These are phyloP conservation scores for Halocaridina rubra DNA, from an alignment of 2,888 invertebrate species.

Conservation along the genomic window DNA sequence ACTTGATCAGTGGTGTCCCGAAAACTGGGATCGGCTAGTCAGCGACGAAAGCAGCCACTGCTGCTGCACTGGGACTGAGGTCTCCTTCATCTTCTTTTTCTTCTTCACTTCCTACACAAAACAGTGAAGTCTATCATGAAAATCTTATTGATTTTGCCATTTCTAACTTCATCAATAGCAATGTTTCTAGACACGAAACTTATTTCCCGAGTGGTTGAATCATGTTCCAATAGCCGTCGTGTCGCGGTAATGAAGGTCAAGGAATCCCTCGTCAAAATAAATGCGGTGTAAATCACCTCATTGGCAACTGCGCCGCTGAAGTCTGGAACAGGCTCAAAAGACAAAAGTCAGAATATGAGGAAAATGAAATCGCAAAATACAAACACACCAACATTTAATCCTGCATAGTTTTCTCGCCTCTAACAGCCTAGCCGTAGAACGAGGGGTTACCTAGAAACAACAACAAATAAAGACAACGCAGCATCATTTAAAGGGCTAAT, in stretches of 20 bases:
- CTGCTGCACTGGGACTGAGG: neutral
- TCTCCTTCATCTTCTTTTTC: neutral
- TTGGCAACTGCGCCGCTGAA: neutral
- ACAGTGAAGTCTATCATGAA: neutral
- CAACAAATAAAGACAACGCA: neutral
- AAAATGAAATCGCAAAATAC: neutral
- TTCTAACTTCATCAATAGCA: too few relatives aligned
- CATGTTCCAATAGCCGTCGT: neutral
- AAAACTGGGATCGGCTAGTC: neutral
- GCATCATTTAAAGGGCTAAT: neutral
- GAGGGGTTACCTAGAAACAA: too few relatives aligned
- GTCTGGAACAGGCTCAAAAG: neutral
- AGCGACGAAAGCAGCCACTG: neutral
- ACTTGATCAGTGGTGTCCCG: neutral
- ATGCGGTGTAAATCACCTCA: neutral
- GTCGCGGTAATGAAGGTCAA: neutral
- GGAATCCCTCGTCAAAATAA: neutral
- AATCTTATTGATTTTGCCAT: neutral
- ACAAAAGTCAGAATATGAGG: neutral
- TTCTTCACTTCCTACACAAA: neutral
- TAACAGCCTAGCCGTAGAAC: too few relatives aligned
- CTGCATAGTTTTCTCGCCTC: too few relatives aligned
- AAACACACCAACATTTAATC: neutral
- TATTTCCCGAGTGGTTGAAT: too few relatives aligned
- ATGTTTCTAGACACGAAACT: too few relatives aligned